Conservation (phyloP, 2,797 vertebrate genomes). For the Sciurus carolinensis region DNA sequence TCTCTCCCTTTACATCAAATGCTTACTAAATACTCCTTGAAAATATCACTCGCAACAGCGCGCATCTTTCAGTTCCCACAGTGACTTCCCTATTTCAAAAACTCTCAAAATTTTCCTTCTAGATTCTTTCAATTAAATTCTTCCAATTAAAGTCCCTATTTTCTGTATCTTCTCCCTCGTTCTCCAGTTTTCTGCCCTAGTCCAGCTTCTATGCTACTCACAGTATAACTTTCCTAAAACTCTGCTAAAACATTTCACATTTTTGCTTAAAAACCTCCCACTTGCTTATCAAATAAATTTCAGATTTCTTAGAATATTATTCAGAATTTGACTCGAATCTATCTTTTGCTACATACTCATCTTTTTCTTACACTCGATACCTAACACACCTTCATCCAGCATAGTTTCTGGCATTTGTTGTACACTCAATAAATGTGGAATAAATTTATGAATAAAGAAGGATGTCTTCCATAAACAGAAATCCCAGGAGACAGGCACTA, state of each 20-base stretch:
- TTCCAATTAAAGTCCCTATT: not conserved
- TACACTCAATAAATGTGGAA: not conserved
- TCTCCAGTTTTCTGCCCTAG: not conserved
- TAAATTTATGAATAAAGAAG: not conserved
- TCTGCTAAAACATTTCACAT: not conserved
- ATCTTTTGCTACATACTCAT: not conserved
- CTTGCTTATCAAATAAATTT: not conserved
- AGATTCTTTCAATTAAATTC: not conserved
- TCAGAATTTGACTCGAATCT: not conserved
- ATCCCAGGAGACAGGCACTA: not conserved
- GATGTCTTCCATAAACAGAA: not conserved
- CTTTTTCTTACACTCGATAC: not conserved
- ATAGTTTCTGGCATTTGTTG: not conserved
- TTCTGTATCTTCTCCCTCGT: not conserved
- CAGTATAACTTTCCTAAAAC: not conserved
- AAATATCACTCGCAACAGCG: not conserved
- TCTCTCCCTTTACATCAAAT: not conserved
- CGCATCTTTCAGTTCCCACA: not conserved
- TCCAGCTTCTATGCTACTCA: not conserved
- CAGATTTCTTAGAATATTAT: not conserved
- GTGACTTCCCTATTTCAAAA: not conserved
- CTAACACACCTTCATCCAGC: not conserved
- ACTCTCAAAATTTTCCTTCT: not conserved
- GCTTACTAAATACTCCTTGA: not conserved
- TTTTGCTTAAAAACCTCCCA: slow-evolving; percentile 37